These are phyloP conservation scores for Balearica regulorum DNA, from an alignment of 2,797 vertebrate species.

Conservation along the genomic window DNA sequence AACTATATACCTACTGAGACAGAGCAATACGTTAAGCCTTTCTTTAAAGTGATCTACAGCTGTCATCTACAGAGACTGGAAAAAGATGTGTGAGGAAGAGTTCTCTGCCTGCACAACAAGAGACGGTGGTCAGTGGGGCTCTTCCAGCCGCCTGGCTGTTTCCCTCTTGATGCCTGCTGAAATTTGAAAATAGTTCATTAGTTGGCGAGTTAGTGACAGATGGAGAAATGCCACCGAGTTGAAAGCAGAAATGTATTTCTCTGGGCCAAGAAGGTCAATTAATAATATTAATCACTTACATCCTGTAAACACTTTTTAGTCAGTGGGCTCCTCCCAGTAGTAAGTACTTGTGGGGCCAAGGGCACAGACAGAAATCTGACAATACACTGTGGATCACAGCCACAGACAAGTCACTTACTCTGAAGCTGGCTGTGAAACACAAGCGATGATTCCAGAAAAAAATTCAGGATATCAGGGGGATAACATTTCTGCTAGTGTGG, in stretches of 20 bases:
- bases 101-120: not conserved
- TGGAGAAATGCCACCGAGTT: not conserved
- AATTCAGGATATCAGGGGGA: not conserved
- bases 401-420: not conserved
- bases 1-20: not conserved
- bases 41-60: not conserved
- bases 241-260: not conserved
- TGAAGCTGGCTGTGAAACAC: not conserved
- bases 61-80: not conserved
- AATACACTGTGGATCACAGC: not conserved
- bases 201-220: not conserved
- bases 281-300: slow-evolving; percentile 41
- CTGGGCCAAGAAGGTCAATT: not conserved
- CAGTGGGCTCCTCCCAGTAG: slow-evolving; percentile 13
- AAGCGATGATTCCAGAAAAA: not conserved
- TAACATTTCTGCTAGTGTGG: not conserved
- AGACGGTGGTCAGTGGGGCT: not conserved
- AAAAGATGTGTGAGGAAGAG: not conserved
- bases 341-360: slow-evolving; percentile 15
- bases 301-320: slow-evolving; percentile 55
- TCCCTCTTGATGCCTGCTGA: not conserved
- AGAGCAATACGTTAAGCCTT: not conserved
- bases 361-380: slow-evolving; percentile 7
- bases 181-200: not conserved
- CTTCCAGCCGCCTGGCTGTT: not conserved